phyloP scores from a whole-genome alignment of 2,797 vertebrate genomes.

The Syndactyla subalaris region DNA sequence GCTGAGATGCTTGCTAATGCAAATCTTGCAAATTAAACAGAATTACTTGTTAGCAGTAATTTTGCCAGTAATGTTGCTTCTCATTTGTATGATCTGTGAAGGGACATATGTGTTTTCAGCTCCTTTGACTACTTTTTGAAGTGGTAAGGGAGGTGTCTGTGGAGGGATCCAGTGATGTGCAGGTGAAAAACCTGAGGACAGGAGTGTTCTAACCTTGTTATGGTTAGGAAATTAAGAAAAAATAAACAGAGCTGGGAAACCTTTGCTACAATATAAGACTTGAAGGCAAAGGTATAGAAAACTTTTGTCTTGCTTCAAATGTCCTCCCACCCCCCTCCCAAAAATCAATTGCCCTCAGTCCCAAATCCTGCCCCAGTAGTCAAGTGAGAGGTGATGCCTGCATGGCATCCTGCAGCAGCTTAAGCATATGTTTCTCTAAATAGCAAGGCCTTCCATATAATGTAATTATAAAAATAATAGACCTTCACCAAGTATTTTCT shows the following conservation, averaged over 20 bases:
- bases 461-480: background rate
- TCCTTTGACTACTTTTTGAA: background rate
- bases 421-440: background rate
- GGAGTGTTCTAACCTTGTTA: background rate
- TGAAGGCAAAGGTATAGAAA: background rate
- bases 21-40: background rate
- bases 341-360: background rate
- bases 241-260: background rate
- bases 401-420: background rate
- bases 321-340: no score
- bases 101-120: background rate
- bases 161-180: background rate
- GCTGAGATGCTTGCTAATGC: background rate
- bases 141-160: background rate
- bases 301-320: background rate
- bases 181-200: background rate
- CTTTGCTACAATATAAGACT: background rate
- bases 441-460: background rate
- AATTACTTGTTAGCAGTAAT: background rate
- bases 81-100: background rate
- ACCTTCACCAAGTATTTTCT: background rate
- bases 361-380: background rate
- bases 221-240: background rate
- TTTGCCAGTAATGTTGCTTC: background rate
- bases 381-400: background rate